Conservation (phyloP, 2,888 invertebrate genomes). For the Tiliacea citrago region DNA sequence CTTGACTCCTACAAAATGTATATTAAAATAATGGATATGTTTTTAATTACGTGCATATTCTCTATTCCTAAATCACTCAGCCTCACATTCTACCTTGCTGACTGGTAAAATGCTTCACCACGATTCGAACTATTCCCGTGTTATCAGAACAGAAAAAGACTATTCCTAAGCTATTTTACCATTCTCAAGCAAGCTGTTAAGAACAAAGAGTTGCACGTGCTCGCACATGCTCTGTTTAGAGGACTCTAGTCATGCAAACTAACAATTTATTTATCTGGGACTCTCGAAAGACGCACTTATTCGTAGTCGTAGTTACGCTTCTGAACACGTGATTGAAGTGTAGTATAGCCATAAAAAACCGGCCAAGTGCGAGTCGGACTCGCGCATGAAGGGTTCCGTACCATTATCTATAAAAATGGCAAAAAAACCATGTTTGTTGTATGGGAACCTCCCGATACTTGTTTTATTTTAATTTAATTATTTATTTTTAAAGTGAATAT, state of each 20-base stretch:
- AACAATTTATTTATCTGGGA: conserved; percentile 45
- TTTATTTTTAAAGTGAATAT: too few relatives aligned
- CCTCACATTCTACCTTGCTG: neutral
- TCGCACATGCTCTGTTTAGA: neutral
- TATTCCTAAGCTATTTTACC: neutral
- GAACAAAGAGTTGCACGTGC: conserved; percentile 5
- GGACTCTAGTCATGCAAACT: conserved; percentile 26
- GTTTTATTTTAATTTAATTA: too few relatives aligned
- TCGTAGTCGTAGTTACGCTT: conserved; percentile 61
- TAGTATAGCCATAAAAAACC: conserved; percentile 36
- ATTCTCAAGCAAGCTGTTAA: conserved; percentile 11
- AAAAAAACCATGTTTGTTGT: too few relatives aligned
- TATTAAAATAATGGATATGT: too few relatives aligned
- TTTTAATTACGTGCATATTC: too few relatives aligned
- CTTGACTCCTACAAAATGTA: too few relatives aligned
- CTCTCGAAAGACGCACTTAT: conserved; percentile 56
- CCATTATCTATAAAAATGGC: too few relatives aligned
- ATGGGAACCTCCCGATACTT: too few relatives aligned
- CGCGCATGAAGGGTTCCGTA: too few relatives aligned
- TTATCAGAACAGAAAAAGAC: neutral
- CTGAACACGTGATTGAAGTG: conserved; percentile 38
- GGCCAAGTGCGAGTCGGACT: too few relatives aligned
- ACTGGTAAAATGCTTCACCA: neutral
- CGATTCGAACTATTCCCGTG: neutral
- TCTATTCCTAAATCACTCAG: too few relatives aligned